Conservation (phyloP, 30 jellyfish, hydroid and myxozoan genomes). For the Chironex yamaguchii region DNA sequence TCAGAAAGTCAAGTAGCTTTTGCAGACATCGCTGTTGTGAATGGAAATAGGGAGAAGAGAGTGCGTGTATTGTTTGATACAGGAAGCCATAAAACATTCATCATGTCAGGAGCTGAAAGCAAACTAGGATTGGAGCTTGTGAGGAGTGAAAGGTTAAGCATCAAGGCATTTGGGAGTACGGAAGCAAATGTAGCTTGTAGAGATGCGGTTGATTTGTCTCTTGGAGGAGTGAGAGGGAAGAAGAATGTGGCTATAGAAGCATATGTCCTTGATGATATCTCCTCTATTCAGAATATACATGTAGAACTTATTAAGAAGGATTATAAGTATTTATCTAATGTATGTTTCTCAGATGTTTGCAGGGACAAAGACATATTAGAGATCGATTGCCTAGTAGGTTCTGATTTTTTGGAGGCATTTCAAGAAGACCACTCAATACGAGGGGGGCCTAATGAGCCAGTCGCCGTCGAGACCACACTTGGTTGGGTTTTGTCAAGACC, state of each 20-base stretch:
- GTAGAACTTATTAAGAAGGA: conserved; percentile 32
- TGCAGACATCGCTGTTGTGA: too few relatives aligned
- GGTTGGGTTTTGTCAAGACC: conserved; percentile 54
- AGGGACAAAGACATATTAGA: conserved; percentile 32
- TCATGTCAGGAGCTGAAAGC: too few relatives aligned
- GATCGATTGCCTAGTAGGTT: conserved; percentile 17
- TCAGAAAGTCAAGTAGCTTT: too few relatives aligned
- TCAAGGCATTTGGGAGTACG: conserved; percentile 56
- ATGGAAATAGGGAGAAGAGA: too few relatives aligned
- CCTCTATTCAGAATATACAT: conserved; percentile 39
- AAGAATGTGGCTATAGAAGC: conserved; percentile 39
- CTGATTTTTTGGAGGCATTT: conserved; percentile 29
- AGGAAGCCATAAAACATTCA: too few relatives aligned
- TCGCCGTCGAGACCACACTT: conserved; percentile 54
- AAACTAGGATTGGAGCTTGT: too few relatives aligned
- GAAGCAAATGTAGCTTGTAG: conserved; percentile 59
- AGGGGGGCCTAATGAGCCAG: conserved; percentile 78
- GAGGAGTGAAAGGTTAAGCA: conserved; percentile 57
- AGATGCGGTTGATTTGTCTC: conserved; percentile 36
- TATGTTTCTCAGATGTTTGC: conserved; percentile 55
- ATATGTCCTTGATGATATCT: conserved; percentile 50
- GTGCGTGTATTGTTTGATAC: too few relatives aligned
- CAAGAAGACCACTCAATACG: conserved; percentile 28
- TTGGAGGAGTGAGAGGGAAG: conserved; percentile 9
- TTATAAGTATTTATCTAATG: conserved; percentile 1